Evolutionary conservation across 2,888 invertebrate species (phyloP).

Genomic region (Sycophila texana): DNA sequence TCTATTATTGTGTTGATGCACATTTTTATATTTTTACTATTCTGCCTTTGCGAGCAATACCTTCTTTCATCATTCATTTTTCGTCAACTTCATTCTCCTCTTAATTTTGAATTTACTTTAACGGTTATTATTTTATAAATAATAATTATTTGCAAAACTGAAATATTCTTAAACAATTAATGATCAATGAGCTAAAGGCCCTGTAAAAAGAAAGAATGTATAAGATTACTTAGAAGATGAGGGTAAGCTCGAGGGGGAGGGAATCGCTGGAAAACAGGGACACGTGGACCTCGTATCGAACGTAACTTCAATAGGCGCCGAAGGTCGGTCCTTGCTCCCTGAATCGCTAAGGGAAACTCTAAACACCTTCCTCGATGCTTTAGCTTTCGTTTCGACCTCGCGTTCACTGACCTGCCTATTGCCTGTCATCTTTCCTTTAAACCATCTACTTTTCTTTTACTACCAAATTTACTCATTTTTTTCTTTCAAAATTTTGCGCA

Average conservation of each 20-base stretch:
- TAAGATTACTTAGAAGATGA: background rate
- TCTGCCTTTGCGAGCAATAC: background rate
- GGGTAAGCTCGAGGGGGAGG: constrained; percentile 24
- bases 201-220: too few relatives aligned
- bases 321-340: constrained; percentile 74
- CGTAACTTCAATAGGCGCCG: constrained; percentile 62
- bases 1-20: too few relatives aligned
- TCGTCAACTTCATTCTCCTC: too few relatives aligned
- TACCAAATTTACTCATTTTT: too few relatives aligned
- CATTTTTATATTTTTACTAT: background rate
- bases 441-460: background rate
- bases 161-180: too few relatives aligned
- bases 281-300: constrained; percentile 66
- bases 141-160: background rate
- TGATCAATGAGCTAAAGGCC: too few relatives aligned
- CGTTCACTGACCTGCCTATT: background rate
- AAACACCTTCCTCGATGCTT: constrained; percentile 51
- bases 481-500: constrained; percentile 2
- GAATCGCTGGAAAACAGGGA: constrained; percentile 50
- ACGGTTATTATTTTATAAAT: background rate
- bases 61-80: background rate
- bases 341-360: constrained; percentile 62
- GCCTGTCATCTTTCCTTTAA: background rate
- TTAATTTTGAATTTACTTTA: too few relatives aligned
- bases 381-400: constrained; percentile 22